These are phyloP conservation scores for Paguma larvata DNA, from an alignment of 2,797 vertebrate genomes.

Conservation along the genomic window DNA sequence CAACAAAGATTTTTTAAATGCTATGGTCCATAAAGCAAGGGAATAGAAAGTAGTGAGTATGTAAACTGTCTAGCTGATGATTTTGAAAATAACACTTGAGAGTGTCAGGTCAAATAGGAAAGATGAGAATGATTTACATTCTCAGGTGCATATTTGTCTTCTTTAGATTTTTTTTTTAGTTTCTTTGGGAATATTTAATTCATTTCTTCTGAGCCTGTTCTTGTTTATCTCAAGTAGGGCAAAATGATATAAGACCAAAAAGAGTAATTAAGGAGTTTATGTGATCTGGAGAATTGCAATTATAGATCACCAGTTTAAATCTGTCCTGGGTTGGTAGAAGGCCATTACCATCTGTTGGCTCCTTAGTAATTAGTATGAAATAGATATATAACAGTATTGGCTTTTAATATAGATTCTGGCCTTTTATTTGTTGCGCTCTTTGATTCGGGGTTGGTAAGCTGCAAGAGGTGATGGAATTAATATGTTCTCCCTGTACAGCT, in stretches of 20 bases:
- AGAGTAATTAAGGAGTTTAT: constrained; percentile 61
- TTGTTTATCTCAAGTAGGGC: constrained; percentile 41
- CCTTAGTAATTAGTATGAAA: constrained; percentile 54
- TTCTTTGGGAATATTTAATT: constrained; percentile 24
- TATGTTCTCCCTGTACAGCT: background rate
- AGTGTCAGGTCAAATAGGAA: background rate
- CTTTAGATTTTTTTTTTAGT: constrained; percentile 8
- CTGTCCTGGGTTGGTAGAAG: background rate
- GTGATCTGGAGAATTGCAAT: constrained; percentile 56
- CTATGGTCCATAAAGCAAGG: constrained; percentile 1
- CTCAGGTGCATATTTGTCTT: background rate
- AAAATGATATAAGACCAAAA: constrained; percentile 43
- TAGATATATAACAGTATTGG: background rate
- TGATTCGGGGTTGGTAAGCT: background rate
- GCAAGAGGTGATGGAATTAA: background rate
- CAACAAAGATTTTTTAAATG: constrained; percentile 12
- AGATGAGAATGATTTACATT: constrained; percentile 16
- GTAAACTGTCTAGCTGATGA: background rate
- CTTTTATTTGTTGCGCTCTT: constrained; percentile 32
- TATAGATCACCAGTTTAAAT: constrained; percentile 54
- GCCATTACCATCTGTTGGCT: constrained; percentile 40
- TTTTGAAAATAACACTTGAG: constrained; percentile 29
- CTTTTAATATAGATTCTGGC: background rate
- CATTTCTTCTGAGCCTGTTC: constrained; percentile 9
- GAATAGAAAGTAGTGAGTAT: background rate